Conservation (phyloP, 2,888 invertebrate genomes). For the Drosophila subsilvestris region DNA sequence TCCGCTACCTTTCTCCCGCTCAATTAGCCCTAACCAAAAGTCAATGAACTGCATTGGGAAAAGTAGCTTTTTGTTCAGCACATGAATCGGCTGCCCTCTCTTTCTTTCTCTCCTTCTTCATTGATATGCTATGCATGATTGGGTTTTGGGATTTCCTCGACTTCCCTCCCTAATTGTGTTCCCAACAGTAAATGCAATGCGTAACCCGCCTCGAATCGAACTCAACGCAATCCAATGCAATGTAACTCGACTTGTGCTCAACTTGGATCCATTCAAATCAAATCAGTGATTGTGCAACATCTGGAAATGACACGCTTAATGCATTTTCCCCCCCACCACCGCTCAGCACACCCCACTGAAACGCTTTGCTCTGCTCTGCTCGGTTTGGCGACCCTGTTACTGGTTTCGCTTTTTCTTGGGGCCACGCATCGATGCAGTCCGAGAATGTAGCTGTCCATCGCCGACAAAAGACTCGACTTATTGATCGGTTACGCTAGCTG, state of each 20-base stretch:
- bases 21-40: slow-evolving; percentile 60
- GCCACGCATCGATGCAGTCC: slow-evolving; percentile 66
- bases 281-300: slow-evolving; percentile 74
- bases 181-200: slow-evolving; percentile 52
- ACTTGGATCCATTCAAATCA: slow-evolving; percentile 52
- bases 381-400: neutral
- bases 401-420: slow-evolving; percentile 41
- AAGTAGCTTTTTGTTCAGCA: slow-evolving; percentile 2
- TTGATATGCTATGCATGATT: slow-evolving; percentile 45
- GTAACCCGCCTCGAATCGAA: slow-evolving; percentile 74
- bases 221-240: slow-evolving; percentile 32
- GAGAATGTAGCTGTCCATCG: slow-evolving; percentile 63
- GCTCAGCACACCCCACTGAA: slow-evolving; percentile 7
- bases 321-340: slow-evolving; percentile 41
- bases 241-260: neutral
- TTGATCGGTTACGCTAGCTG: slow-evolving; percentile 55
- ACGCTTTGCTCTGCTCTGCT: neutral
- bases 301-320: slow-evolving; percentile 74
- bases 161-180: slow-evolving; percentile 29
- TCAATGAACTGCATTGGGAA: slow-evolving; percentile 60
- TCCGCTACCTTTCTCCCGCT: slow-evolving; percentile 72
- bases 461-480: slow-evolving; percentile 61
- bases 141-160: slow-evolving; percentile 13
- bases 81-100: slow-evolving; percentile 7
- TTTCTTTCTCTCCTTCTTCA: neutral